Evolutionary conservation across 2,797 vertebrate species (phyloP).

Genomic region (Scleropages formosus): DNA sequence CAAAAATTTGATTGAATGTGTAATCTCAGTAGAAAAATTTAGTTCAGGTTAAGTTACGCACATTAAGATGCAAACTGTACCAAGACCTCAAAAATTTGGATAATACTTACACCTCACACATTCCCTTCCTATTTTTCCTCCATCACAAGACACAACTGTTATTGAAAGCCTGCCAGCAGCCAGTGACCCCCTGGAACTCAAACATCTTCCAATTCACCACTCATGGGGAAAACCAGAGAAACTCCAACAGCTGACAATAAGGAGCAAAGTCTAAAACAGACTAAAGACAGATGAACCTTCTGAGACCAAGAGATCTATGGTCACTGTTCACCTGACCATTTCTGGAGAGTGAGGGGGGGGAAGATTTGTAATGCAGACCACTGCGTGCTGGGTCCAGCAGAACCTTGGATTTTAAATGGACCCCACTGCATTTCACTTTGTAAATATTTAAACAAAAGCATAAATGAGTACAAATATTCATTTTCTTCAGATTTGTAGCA

Average conservation of each 20-base stretch:
- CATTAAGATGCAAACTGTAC: too few relatives aligned
- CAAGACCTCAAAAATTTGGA: too few relatives aligned
- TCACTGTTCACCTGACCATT: background rate
- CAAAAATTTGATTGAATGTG: too few relatives aligned
- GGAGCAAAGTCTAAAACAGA: background rate
- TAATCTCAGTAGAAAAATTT: too few relatives aligned
- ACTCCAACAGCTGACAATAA: background rate
- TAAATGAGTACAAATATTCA: too few relatives aligned
- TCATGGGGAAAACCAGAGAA: background rate
- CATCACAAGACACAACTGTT: background rate
- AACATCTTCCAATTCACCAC: constrained; percentile 7
- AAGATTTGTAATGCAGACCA: background rate
- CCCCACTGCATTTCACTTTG: background rate
- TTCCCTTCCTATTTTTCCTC: background rate
- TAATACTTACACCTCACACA: constrained; percentile 8
- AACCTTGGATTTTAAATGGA: too few relatives aligned
- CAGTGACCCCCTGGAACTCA: background rate
- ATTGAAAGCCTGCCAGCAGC: constrained; percentile 7
- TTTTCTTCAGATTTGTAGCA: too few relatives aligned
- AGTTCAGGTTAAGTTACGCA: too few relatives aligned
- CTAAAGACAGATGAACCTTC: background rate
- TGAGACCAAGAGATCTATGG: background rate
- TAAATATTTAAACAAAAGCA: background rate
- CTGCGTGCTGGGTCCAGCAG: background rate
- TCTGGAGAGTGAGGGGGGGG: background rate